Evolutionary conservation across 92 coral and sea anemone genomes (phyloP).

Genomic region (Montipora capitata): DNA sequence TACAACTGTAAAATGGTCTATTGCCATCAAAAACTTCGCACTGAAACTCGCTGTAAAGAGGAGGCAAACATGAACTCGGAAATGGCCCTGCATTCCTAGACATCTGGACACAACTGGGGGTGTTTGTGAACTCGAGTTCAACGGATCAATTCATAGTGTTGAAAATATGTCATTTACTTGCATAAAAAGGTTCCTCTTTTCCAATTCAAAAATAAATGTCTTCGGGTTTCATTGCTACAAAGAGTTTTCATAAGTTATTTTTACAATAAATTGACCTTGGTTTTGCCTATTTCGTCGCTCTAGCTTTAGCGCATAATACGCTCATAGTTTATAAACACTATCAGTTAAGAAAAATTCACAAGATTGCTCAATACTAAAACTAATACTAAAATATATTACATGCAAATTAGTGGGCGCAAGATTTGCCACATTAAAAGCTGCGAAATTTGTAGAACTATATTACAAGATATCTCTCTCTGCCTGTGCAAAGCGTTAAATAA

Average conservation of each 20-base stretch:
- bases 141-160: too few relatives aligned
- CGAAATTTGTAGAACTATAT: not conserved
- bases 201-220: slow-evolving; percentile 25
- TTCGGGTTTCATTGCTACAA: slow-evolving; percentile 27
- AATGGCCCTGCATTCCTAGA: too few relatives aligned
- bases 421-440: not conserved
- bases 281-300: not conserved
- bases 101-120: too few relatives aligned
- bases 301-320: not conserved
- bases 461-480: not conserved
- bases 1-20: too few relatives aligned
- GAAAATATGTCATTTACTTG: not conserved
- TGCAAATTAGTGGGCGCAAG: not conserved
- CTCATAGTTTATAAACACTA: not conserved
- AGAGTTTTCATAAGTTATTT: slow-evolving; percentile 44
- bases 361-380: not conserved
- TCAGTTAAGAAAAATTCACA: not conserved
- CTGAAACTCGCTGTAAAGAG: too few relatives aligned
- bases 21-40: too few relatives aligned
- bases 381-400: too few relatives aligned
- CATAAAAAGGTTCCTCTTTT: not conserved
- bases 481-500: not conserved
- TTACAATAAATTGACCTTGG: not conserved
- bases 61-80: too few relatives aligned
- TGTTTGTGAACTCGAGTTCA: too few relatives aligned